Evolutionary conservation across 2,113 vertebrate genomes (phyloP).

Genomic region (Vombatus ursinus): DNA sequence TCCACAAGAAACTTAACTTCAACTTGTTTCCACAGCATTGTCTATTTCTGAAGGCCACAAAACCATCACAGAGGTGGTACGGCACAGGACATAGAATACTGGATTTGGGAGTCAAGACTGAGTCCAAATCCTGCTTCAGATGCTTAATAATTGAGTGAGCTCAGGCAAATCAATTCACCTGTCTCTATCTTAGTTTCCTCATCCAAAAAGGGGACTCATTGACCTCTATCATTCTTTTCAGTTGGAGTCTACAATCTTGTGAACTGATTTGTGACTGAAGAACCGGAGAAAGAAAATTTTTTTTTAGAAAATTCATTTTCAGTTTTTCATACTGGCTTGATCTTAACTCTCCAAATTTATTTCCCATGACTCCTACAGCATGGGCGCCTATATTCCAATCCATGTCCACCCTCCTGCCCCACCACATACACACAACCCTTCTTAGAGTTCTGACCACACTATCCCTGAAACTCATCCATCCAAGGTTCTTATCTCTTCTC

Average conservation of each 20-base stretch:
- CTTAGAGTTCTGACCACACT: not conserved
- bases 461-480: not conserved
- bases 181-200: not conserved
- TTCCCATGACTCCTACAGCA: not conserved
- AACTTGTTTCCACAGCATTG: not conserved
- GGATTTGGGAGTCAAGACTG: not conserved
- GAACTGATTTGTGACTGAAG: not conserved
- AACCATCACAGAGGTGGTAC: not conserved
- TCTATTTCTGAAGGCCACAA: not conserved
- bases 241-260: not conserved
- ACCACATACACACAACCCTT: too few species aligned
- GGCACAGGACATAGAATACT: not conserved
- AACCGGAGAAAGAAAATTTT: not conserved
- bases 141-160: not conserved
- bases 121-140: not conserved
- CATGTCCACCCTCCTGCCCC: too few species aligned
- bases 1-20: not conserved
- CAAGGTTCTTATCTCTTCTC: not conserved
- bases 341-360: not conserved
- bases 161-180: not conserved
- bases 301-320: not conserved
- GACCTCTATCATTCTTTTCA: not conserved
- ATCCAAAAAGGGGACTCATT: not conserved
- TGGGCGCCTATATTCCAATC: too few species aligned
- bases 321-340: not conserved